Evolutionary conservation across 2,888 invertebrate species (phyloP), one percentile per base, ranked within the genome.

Genomic region (Melieria omissa): DNA sequence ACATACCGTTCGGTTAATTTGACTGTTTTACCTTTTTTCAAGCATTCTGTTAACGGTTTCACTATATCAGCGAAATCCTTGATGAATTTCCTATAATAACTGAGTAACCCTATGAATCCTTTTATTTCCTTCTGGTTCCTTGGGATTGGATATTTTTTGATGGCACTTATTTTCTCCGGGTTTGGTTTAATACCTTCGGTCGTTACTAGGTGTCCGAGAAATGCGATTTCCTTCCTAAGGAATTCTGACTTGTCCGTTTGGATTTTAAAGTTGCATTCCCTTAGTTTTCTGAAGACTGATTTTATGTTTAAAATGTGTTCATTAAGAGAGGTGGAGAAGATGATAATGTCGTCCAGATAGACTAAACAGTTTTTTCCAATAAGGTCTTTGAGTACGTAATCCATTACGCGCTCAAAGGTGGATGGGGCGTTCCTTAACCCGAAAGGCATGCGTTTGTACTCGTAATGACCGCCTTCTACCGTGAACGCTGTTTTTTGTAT

Each of bases 361-460:
- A 65, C 54, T 7, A 54, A 12, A 54, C 52, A 58, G 16, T 16
- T n/a, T 58, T 29, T 78, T 4, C 76, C 75, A 68, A 77, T 76
- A 0, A 79, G 14, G 0, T 79, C 78, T 3, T 69, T 16, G 2
- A 82, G 67, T 2, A 82, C 74, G 1, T 62, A 61, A 58, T 83
- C 77, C 76, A 81, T 80, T 5, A 80, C 9, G 4, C 78, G 62
- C 65, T 81, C 79, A 41, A 83, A 73, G 6, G 73, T 73, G n/a
- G 71, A 29, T n/a, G 73, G 74, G 2, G 74, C 72, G 47, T 72
- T 77, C 9, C 55, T 78, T 9, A 81, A 55, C 0, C 79, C 80
- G 14, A 80, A 78, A 9, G 78, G 76, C 77, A 80, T 78, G 54
- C 75, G 55, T 29, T 70, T 57, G 60, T 75, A 81, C 54, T 82